Conservation (phyloP, 2,888 invertebrate species). For the Hymenopus coronatus region DNA sequence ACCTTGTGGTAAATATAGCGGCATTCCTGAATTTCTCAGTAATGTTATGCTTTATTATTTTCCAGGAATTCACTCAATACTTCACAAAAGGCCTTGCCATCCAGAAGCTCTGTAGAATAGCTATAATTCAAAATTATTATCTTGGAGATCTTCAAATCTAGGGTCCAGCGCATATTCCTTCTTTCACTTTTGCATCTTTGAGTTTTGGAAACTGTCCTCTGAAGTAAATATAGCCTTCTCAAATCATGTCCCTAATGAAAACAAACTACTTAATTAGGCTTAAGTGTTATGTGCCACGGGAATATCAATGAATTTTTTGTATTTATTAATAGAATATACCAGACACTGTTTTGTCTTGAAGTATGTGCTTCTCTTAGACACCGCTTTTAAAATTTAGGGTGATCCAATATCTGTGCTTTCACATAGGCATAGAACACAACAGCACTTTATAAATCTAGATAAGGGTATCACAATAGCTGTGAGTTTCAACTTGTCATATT, state of each 20-base stretch:
- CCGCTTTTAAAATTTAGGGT: not conserved
- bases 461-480: no score
- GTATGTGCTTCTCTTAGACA: not conserved
- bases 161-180: not conserved
- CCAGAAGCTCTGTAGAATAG: not conserved
- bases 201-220: not conserved
- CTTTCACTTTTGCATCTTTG: not conserved
- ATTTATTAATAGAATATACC: not conserved
- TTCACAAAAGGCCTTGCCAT: not conserved
- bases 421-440: no score
- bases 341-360: not conserved
- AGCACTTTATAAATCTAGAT: no score
- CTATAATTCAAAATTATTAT: not conserved
- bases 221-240: not conserved
- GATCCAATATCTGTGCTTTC: not conserved
- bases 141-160: not conserved
- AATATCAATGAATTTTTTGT: not conserved
- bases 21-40: no score
- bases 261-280: not conserved
- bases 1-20: no score
- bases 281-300: not conserved
- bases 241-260: not conserved
- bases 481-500: not conserved
- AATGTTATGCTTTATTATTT: no score
- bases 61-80: not conserved